A percentile compares a stretch with the other conserved stretches of the same genome.
phyloP scores from a whole-genome alignment of 2,113 vertebrate genomes.

The Hydrolagus affinis region DNA sequence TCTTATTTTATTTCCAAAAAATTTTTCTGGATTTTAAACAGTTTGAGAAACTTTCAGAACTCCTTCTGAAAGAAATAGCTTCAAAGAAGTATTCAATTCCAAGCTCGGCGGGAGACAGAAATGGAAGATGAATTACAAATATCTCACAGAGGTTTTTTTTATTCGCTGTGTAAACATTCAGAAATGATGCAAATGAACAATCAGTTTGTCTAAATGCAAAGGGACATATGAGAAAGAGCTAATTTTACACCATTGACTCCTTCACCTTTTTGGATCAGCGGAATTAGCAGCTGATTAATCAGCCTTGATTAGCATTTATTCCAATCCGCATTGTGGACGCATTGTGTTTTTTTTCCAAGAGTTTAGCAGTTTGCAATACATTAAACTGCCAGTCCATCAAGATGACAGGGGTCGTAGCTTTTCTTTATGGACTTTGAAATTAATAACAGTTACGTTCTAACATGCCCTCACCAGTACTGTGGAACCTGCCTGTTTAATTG shows the following conservation, averaged over 20 bases:
- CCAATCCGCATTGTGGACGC: slow-evolving; percentile 50
- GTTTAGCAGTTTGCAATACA: slow-evolving; percentile 59
- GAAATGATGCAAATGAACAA: slow-evolving; percentile 59
- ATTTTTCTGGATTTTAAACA: slow-evolving; percentile 24
- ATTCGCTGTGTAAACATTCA: slow-evolving; percentile 53
- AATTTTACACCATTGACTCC: slow-evolving; percentile 73
- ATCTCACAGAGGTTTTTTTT: slow-evolving; percentile 29
- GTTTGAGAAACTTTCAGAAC: slow-evolving; percentile 24
- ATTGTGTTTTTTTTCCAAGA: slow-evolving; percentile 39
- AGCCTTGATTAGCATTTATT: slow-evolving; percentile 71
- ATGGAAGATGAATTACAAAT: slow-evolving; percentile 31
- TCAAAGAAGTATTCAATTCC: slow-evolving; percentile 15
- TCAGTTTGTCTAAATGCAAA: slow-evolving; percentile 56
- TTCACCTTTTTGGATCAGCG: slow-evolving; percentile 75
- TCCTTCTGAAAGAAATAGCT: slow-evolving; percentile 30
- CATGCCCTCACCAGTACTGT: slow-evolving; percentile 56
- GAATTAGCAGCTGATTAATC: slow-evolving; percentile 78
- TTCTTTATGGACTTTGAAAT: slow-evolving; percentile 73
- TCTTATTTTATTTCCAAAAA: background rate
- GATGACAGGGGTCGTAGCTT: slow-evolving; percentile 70
- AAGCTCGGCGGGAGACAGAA: slow-evolving; percentile 24
- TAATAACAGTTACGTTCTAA: slow-evolving; percentile 62
- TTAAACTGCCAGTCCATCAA: slow-evolving; percentile 71
- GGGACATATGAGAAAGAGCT: slow-evolving; percentile 60
- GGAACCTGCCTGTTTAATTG: slow-evolving; percentile 66